Base-by-base conservation (phyloP, 2,888 invertebrate species). In the Rhogogaster chlorosoma region DNA sequence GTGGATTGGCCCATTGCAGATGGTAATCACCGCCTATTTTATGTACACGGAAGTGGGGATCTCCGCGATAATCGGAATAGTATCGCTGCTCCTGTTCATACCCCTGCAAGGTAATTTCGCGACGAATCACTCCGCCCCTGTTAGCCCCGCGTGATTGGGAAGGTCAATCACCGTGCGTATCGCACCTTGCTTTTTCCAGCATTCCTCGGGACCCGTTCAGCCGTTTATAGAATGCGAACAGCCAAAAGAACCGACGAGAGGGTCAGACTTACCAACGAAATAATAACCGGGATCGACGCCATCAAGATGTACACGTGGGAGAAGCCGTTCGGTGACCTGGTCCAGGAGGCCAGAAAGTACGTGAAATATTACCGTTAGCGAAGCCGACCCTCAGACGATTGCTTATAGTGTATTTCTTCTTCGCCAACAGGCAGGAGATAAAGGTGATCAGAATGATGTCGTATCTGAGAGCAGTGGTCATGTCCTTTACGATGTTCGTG, bases 261-360 rank as follows among this genome's bases (percentile, higher is more conserved):
- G 84, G 97, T 99, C 12, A 95, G 98, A 9, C 94, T 98, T 82
- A 99, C 99, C 96, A 98, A 97, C 91, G 99, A 99, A 94, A 97
- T 98, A 86, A 95, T 98, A 57, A 95, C 95, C 12, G 98, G 97
- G 0, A 98, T 98, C 90, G 96, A 97, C 90, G 97, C 98, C 26
- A 97, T 98, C 90, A 98, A 98, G 94, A 98, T 98, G 98, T 98
- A 98, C 93, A 97, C 97, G 0, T 98, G 98, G 96, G 98, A 98
- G 93, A 96, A 95, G 88, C 97, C 98, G 0, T 98, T 98, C 91
- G 96, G 96, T 1, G 95, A 96, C 84, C 94, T 97, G 15, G 96
- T 98, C 7, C 95, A 95, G 84, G 94, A 95, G 86, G 96, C 97
- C 0, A 94, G 98, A 92, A 96, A 95, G 97, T 97, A 93, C 94